Evolutionary conservation across 2,888 invertebrate species (phyloP).

Genomic region (Xanthia icteritia): DNA sequence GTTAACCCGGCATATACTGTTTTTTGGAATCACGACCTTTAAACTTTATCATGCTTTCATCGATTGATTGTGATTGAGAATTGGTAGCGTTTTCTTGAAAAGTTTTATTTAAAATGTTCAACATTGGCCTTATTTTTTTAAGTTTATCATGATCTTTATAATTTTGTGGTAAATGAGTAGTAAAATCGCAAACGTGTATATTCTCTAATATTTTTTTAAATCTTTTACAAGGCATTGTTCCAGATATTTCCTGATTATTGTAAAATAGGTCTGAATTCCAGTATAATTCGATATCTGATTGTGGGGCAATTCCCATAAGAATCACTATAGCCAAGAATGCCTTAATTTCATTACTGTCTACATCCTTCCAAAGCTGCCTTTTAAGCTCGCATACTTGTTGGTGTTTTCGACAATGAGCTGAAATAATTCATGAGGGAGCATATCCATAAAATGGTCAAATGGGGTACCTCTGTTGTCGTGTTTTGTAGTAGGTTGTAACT

Average conservation of each 20-base stretch:
- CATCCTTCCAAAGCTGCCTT: slow-evolving; percentile 41
- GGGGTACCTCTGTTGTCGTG: slow-evolving; percentile 15
- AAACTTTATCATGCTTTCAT: slow-evolving; percentile 1
- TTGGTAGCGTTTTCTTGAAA: slow-evolving; percentile 40
- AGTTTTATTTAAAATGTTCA: slow-evolving; percentile 28
- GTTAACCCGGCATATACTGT: slow-evolving; percentile 1
- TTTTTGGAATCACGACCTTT: slow-evolving; percentile 13
- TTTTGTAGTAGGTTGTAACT: slow-evolving; percentile 22
- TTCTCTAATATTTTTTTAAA: slow-evolving; percentile 44
- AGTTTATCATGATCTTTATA: slow-evolving; percentile 31
- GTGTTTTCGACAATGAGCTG: slow-evolving; percentile 32
- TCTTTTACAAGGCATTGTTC: slow-evolving; percentile 36
- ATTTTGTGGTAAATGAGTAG: slow-evolving; percentile 31
- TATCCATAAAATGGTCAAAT: slow-evolving; percentile 37
- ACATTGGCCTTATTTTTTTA: slow-evolving; percentile 39
- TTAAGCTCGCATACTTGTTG: slow-evolving; percentile 46
- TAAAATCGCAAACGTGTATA: slow-evolving; percentile 36
- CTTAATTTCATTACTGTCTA: slow-evolving; percentile 40
- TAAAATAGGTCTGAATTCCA: slow-evolving; percentile 53
- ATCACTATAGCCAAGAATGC: slow-evolving; percentile 47
- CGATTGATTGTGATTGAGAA: slow-evolving; percentile 36
- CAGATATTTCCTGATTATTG: slow-evolving; percentile 39
- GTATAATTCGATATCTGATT: slow-evolving; percentile 48
- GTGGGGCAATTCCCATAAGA: slow-evolving; percentile 46
- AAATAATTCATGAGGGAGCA: slow-evolving; percentile 40